Evolutionary conservation across 2,113 vertebrate genomes (phyloP).

Genomic region (Hypomesus transpacificus): DNA sequence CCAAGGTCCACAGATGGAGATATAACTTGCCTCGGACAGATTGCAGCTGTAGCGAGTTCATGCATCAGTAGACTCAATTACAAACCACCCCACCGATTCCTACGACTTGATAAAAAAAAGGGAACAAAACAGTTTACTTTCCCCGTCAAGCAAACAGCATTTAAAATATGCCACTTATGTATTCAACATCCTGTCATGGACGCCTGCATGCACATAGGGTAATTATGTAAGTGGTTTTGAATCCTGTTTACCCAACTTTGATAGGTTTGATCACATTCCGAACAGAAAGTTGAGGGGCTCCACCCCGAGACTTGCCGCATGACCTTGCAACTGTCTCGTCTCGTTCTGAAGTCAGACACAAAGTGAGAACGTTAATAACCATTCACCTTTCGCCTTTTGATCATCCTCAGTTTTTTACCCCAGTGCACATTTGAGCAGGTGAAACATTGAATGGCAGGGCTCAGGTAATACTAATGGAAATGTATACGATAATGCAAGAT

Average conservation of each 20-base stretch:
- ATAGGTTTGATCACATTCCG: conserved; percentile 40
- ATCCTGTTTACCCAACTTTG: conserved; percentile 40
- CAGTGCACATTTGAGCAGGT: no score
- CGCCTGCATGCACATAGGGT: conserved; percentile 27
- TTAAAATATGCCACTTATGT: conserved; percentile 53
- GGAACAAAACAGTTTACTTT: conserved; percentile 62
- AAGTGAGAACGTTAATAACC: no score
- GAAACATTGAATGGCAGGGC: no score
- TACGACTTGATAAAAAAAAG: conserved; percentile 47
- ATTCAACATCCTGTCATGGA: conserved; percentile 47
- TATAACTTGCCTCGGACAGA: conserved; percentile 60
- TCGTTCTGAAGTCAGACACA: background rate
- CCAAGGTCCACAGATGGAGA: conserved; percentile 45
- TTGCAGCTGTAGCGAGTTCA: conserved; percentile 65
- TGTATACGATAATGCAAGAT: no score
- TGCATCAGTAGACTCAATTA: conserved; percentile 69
- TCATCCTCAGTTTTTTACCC: no score
- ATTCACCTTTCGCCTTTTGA: no score
- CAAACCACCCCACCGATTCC: conserved; percentile 62
- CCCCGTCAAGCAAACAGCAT: conserved; percentile 50
- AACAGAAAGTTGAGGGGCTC: background rate
- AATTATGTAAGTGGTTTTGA: conserved; percentile 45
- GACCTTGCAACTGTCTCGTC: background rate
- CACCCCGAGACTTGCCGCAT: background rate
- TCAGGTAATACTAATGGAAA: no score